Evolutionary conservation across 2,888 invertebrate species (phyloP).

Genomic region (Sicus ferrugineus): DNA sequence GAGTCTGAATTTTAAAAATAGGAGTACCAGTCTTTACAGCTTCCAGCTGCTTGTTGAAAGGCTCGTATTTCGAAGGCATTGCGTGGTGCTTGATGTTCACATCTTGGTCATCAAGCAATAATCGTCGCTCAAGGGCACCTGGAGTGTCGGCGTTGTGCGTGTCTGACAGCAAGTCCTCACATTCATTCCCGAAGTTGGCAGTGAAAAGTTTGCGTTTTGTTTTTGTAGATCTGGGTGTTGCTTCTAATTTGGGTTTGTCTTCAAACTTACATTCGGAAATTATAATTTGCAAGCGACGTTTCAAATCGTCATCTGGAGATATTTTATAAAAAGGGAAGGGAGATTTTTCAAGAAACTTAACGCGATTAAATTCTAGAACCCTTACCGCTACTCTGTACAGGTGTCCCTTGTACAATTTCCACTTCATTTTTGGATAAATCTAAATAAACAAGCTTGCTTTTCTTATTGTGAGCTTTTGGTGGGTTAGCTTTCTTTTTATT

Average conservation of each 20-base stretch:
- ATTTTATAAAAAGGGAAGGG: neutral
- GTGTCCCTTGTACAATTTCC: constrained; percentile 48
- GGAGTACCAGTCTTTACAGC: constrained; percentile 50
- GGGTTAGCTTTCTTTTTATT: constrained; percentile 1
- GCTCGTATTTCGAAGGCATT: constrained; percentile 45
- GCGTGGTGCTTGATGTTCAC: constrained; percentile 38
- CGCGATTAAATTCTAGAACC: constrained; percentile 10
- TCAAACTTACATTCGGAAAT: constrained; percentile 50
- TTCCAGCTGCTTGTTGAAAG: constrained; percentile 51
- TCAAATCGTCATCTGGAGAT: constrained; percentile 46
- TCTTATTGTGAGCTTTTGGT: constrained; percentile 3
- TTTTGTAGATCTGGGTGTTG: constrained; percentile 44
- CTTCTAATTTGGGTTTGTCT: constrained; percentile 52
- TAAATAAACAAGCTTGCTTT: constrained; percentile 53
- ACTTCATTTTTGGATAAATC: constrained; percentile 57
- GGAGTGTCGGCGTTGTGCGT: neutral
- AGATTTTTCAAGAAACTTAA: neutral
- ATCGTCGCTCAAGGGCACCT: neutral
- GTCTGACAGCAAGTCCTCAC: constrained; percentile 31
- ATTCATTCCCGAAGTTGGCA: constrained; percentile 53
- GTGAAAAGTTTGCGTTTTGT: constrained; percentile 59
- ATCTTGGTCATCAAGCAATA: constrained; percentile 36
- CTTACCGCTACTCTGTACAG: constrained; percentile 49
- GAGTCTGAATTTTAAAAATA: constrained; percentile 46
- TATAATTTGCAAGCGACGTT: constrained; percentile 51